Evolutionary conservation across 2,113 vertebrate species (phyloP).

Genomic region (Alces alces): DNA sequence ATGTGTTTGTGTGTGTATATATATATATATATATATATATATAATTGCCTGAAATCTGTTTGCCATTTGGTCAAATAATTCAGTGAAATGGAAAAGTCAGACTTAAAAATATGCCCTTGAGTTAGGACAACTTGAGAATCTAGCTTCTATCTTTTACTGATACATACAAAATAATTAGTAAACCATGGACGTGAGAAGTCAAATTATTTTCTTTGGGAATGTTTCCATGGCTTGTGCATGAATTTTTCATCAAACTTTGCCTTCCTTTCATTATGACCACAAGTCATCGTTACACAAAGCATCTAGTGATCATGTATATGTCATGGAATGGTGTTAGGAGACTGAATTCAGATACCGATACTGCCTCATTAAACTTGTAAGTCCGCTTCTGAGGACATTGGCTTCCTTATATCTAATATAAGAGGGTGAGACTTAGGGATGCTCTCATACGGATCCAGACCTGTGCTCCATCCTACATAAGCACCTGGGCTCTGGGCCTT

Average conservation of each 20-base stretch:
- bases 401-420: neutral
- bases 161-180: neutral
- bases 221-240: neutral
- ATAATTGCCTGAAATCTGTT: neutral
- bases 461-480: neutral
- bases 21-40: too few relatives aligned
- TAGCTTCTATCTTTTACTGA: neutral
- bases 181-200: neutral
- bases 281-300: neutral
- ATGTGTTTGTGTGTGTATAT: too few relatives aligned
- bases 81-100: neutral
- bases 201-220: neutral
- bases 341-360: neutral
- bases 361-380: neutral
- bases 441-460: neutral
- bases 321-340: neutral
- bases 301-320: neutral
- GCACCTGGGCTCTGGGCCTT: neutral
- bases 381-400: neutral
- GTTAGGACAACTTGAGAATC: neutral
- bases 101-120: neutral
- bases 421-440: neutral
- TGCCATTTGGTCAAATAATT: neutral
- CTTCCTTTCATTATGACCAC: neutral
- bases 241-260: neutral